These are phyloP conservation scores for Nycticryphes semicollaris DNA, from an alignment of 2,113 vertebrate species.

Conservation along the genomic window DNA sequence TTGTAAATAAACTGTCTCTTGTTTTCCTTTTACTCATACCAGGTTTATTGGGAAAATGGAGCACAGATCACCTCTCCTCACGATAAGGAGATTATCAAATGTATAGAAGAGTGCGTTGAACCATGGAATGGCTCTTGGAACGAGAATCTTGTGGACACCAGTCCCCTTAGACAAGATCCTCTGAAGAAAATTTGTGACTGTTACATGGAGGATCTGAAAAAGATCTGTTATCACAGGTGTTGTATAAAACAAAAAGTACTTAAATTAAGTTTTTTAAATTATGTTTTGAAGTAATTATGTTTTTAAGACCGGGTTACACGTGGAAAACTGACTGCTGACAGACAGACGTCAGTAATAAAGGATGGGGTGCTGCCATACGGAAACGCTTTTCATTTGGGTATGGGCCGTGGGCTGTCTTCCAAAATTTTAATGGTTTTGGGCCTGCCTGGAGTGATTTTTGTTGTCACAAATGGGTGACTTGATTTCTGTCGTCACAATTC, in stretches of 20 bases:
- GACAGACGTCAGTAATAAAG: background rate
- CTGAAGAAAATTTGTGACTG: constrained; percentile 78
- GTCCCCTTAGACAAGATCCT: constrained; percentile 84
- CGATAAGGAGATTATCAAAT: constrained; percentile 88
- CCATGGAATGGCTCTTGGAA: constrained; percentile 92
- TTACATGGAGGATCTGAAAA: constrained; percentile 89
- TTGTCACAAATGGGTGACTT: background rate
- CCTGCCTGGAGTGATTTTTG: background rate
- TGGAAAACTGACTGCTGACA: background rate
- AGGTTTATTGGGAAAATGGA: constrained; percentile 95
- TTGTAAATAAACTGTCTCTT: background rate
- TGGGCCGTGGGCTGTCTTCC: background rate
- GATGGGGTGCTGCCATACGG: background rate
- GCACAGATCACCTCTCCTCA: constrained; percentile 91
- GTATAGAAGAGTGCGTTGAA: constrained; percentile 87
- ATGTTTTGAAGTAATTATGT: rapidly evolving
- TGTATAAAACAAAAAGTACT: background rate
- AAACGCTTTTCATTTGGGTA: background rate
- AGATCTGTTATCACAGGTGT: constrained; percentile 90
- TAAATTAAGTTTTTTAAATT: rapidly evolving
- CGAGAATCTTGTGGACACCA: constrained; percentile 80
- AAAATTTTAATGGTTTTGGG: background rate
- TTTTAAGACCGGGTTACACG: background rate
- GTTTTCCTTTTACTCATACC: background rate
- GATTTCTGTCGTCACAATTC: background rate